These are phyloP conservation scores for Prinia subflava DNA, from an alignment of 2,113 vertebrate genomes.

Conservation along the genomic window DNA sequence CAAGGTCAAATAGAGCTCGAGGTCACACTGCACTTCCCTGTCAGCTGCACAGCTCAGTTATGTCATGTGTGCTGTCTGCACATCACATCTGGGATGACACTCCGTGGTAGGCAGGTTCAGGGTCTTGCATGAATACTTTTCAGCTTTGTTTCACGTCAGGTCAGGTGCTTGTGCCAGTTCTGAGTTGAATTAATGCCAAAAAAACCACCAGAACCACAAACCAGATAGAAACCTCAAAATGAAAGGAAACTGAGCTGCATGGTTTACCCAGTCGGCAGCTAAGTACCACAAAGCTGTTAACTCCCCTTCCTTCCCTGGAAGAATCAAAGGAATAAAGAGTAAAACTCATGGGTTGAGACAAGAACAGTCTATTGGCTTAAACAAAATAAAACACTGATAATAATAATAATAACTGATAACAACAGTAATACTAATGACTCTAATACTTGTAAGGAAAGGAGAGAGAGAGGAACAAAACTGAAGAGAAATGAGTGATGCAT, in stretches of 20 bases:
- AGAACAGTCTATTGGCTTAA: background rate
- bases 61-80: rapidly evolving
- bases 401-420: background rate
- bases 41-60: background rate
- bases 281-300: background rate
- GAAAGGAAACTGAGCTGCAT: background rate
- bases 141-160: background rate
- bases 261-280: background rate
- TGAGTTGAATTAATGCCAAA: background rate
- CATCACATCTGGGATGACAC: rapidly evolving
- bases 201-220: background rate
- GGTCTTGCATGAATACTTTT: background rate
- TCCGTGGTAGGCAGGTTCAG: background rate
- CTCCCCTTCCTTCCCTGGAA: background rate
- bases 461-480: background rate
- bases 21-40: background rate
- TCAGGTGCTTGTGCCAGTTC: background rate
- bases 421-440: background rate
- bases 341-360: background rate
- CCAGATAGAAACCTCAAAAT: background rate
- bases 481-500: background rate
- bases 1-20: background rate
- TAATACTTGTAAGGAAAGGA: background rate
- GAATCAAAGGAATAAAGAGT: background rate
- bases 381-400: background rate